A percentile compares a stretch with the other conserved stretches of the same genome.
These are phyloP conservation scores for Nematostella vectensis DNA, from an alignment of 92 coral and sea anemone genomes.

Conservation along the genomic window DNA sequence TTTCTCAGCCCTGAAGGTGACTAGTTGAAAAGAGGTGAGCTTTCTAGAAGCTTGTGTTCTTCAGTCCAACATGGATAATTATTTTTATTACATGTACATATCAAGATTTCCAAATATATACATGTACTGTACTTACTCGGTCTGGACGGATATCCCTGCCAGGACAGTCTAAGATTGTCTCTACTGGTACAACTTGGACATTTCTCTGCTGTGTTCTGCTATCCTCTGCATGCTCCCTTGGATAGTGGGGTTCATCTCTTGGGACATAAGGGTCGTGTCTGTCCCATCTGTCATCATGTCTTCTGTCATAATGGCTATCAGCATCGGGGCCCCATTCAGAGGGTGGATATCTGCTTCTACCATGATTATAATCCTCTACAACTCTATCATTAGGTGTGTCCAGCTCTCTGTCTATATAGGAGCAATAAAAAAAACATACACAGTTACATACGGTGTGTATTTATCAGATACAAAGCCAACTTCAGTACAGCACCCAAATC, in stretches of 20 bases:
- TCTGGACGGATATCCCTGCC: slow-evolving; percentile 92
- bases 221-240: background rate
- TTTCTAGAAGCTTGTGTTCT: no score
- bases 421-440: background rate
- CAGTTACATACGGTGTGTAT: background rate
- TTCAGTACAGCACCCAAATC: no score
- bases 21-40: no score
- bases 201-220: slow-evolving; percentile 54
- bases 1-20: no score
- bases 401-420: slow-evolving; percentile 26
- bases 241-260: slow-evolving; percentile 20
- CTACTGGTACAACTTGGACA: slow-evolving; percentile 74
- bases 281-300: slow-evolving; percentile 9
- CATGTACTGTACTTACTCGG: no score
- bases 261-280: slow-evolving; percentile 21
- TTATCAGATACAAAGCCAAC: background rate
- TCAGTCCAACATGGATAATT: no score
- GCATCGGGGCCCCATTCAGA: slow-evolving; percentile 10
- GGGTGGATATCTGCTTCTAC: slow-evolving; percentile 42
- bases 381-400: slow-evolving; percentile 28
- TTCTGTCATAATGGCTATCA: slow-evolving; percentile 16
- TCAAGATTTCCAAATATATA: no score
- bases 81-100: no score
- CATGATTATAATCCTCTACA: slow-evolving; percentile 35
- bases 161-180: slow-evolving; percentile 67